Evolutionary conservation across 2,797 vertebrate species (phyloP), one percentile per base, ranked within the genome.

Genomic region (Hydrolagus colliei): DNA sequence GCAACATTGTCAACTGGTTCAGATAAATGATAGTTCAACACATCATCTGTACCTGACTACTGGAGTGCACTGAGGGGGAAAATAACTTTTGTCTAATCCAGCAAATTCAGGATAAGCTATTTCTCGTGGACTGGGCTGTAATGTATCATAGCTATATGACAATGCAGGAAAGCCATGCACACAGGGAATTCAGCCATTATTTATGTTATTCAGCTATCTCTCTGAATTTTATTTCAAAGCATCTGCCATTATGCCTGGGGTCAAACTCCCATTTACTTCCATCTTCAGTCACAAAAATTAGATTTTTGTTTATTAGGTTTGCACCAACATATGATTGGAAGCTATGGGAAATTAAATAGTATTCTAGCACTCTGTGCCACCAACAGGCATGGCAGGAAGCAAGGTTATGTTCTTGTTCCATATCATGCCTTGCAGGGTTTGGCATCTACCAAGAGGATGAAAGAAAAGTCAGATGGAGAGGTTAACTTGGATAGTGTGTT

Each of bases 81-180:
- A 71, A 71, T 84, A 84, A 84, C 79, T 80, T 80, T 35, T 22
- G 20, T 67, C 65, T 71, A 71, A 71, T 71, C 79, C 75, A 10
- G 32, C 63, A 84, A 84, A 84, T 84, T 71, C 27, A 84, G 65
- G 32, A 68, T 9, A 41, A 84, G 18, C 32, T 84, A 35, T 68
- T 18, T 82, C 79, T 67, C 41, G 22, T 35, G 79, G 27, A 11
- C 16, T 9, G 16, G 68, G 11, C 16, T 71, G 16, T 9, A 41
- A 71, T 84, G 65, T 71, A 41, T 82, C 32, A 68, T 12, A 14
- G 35, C 65, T 67, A 67, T 41, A 18, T 82, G 27, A 67, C 27
- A 82, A 82, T 18, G 20, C 16, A 84, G 52, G 65, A 84, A 84
- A 68, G 10, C 61, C 76, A 1, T 76, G 12, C 12, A n/a, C 18